Conservation (phyloP, 2,888 invertebrate genomes). For the Aphidoletes aphidimyza region DNA sequence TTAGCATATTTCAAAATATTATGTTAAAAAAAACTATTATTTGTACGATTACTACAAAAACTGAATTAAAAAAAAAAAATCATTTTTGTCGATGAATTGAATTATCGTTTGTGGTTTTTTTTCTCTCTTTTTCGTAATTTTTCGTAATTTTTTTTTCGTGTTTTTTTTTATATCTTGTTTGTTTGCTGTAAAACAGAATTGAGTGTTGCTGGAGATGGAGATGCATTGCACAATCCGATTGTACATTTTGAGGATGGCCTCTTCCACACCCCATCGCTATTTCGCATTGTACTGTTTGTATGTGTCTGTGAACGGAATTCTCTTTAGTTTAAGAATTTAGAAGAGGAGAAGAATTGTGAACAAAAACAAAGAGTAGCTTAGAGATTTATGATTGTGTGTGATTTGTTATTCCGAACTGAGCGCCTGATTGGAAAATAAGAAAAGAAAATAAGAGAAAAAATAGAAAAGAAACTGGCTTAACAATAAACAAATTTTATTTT, state of each 20-base stretch:
- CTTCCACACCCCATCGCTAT: slow-evolving; percentile 29
- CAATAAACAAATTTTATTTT: background rate
- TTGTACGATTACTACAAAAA: background rate
- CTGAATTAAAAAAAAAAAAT: background rate
- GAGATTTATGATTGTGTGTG: slow-evolving; percentile 36
- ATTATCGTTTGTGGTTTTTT: background rate
- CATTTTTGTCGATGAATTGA: background rate
- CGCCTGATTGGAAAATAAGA: slow-evolving; percentile 36
- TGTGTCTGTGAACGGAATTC: background rate
- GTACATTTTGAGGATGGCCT: background rate
- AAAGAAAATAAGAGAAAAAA: slow-evolving; percentile 48
- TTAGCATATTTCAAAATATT: slow-evolving; percentile 17
- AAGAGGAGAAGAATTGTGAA: slow-evolving; percentile 12
- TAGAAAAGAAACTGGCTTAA: slow-evolving; percentile 33
- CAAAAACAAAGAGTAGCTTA: slow-evolving; percentile 23
- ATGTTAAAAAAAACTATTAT: background rate
- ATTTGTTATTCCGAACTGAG: slow-evolving; percentile 47
- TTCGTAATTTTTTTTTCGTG: background rate
- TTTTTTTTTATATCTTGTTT: background rate
- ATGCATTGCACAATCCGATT: slow-evolving; percentile 33
- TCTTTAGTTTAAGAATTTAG: background rate
- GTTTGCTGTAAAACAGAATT: background rate
- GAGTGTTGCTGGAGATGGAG: background rate
- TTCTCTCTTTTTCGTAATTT: background rate
- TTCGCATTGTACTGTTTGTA: background rate